Evolutionary conservation across 37 sponge, comb jelly and placozoan species (phyloP), one percentile per base, ranked within the genome.

Genomic region (Aplysina aerophoba): DNA sequence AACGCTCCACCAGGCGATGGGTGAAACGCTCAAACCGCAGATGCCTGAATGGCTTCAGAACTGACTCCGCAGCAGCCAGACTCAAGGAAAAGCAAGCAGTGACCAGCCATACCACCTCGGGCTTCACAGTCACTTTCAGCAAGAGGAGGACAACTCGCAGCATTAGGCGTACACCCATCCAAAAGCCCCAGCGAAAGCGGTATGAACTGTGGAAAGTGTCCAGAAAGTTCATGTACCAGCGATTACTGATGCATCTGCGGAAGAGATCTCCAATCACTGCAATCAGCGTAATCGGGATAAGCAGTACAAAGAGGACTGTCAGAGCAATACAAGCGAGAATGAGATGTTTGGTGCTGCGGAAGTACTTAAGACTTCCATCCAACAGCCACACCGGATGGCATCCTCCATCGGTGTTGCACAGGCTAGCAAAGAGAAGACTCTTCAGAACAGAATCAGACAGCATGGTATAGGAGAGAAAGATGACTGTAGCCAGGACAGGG

Each of bases 161-260:
- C 2, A 92, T 17, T 5, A 89, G 84, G 37, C 90, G 58, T 15
- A 92, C 25, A 22, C 89, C 89, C 36, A 89, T 67, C 89, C 89
- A 92, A 73, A 86, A 89, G 6, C 84, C 58, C 67, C 59, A 81
- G 2, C 54, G 53, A 24, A 75, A 75, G 16, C 54, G 44, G 39
- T 40, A 75, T 3, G 78, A 40, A 75, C 78, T 44, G n/a, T 50
- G 78, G 39, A 75, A 21, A 2, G 78, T 75, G 39, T 75, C 78
- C 2, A 75, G 54, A 41, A 75, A 75, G 25, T 75, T 75, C 78
- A 75, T 75, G 78, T 75, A 75, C 78, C 78, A 75, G 13, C 53
- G 20, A 17, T 50, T 53, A 19, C 37, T 75, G 20, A 75, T 75
- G 54, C 35, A 75, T 24, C 78, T 75, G 25, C 54, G 37, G 54